Percentiles rank a stretch among this genome's conserved stretches.
These are phyloP conservation scores for Phasianus colchicus DNA, from an alignment of 2,113 vertebrate species.

Conservation along the genomic window DNA sequence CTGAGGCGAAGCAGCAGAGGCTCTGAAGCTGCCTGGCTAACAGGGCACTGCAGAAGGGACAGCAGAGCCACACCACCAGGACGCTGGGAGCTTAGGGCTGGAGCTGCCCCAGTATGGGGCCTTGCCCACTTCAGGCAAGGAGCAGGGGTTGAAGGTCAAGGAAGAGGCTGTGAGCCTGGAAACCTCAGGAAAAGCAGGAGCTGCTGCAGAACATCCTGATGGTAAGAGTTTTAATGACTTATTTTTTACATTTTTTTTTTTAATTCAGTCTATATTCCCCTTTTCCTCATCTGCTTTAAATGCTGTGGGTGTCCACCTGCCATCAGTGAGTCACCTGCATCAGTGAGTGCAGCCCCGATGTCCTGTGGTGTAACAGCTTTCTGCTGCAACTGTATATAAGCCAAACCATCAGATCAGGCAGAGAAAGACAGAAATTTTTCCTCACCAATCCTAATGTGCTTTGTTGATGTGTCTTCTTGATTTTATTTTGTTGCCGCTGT, in stretches of 20 bases:
- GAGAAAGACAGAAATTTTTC: background rate
- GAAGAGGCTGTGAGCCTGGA: background rate
- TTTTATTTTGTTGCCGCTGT: background rate
- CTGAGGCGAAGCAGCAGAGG: rapidly evolving
- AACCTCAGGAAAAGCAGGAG: background rate
- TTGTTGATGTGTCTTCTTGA: background rate
- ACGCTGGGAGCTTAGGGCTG: background rate
- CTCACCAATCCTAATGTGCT: background rate
- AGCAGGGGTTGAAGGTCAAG: background rate
- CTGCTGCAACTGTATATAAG: background rate
- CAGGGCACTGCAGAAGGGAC: rapidly evolving
- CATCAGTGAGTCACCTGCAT: rapidly evolving
- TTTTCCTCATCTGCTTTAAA: background rate
- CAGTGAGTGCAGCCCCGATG: rapidly evolving
- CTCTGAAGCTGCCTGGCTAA: rapidly evolving
- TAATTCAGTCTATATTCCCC: background rate
- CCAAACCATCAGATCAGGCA: background rate
- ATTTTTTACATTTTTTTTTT: too few relatives aligned
- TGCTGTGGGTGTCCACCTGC: rapidly evolving
- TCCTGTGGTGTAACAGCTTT: background rate
- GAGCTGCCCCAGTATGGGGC: background rate
- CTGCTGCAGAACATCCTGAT: background rate
- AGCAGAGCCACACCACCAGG: background rate
- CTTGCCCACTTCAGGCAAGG: background rate
- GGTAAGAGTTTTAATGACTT: background rate